phyloP scores from a whole-genome alignment of 1,140 invertebrate species.

The Drosophila truncata region DNA sequence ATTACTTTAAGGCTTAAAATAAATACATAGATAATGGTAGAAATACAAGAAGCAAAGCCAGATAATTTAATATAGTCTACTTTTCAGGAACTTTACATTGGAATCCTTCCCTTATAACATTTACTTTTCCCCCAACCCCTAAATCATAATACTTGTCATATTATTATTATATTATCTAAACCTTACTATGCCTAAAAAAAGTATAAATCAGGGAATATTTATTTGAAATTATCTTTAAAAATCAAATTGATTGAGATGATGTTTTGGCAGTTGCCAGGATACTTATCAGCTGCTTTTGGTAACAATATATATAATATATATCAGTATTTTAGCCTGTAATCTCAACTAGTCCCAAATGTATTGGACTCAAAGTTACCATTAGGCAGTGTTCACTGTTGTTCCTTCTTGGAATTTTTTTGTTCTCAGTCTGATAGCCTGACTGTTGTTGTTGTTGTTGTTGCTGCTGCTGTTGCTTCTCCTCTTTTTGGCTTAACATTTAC shows the following conservation, averaged over 20 bases:
- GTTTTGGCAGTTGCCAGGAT: background rate
- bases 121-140: too few relatives aligned
- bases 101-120: background rate
- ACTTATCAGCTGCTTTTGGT: background rate
- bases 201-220: too few relatives aligned
- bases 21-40: too few relatives aligned
- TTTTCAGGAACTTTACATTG: background rate
- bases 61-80: background rate
- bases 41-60: background rate
- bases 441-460: conserved; percentile 41
- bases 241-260: background rate
- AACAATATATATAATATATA: background rate
- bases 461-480: conserved; percentile 58
- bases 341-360: background rate
- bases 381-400: background rate
- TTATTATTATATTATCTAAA: too few relatives aligned
- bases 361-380: background rate
- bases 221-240: background rate
- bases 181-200: too few relatives aligned
- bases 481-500: conserved; percentile 83
- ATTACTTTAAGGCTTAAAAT: background rate
- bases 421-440: background rate
- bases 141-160: too few relatives aligned
- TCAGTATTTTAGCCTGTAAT: background rate
- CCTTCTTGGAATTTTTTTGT: conserved; percentile 24